Conservation (phyloP, 2,113 vertebrate species). For the Gymnorhina tibicen region DNA sequence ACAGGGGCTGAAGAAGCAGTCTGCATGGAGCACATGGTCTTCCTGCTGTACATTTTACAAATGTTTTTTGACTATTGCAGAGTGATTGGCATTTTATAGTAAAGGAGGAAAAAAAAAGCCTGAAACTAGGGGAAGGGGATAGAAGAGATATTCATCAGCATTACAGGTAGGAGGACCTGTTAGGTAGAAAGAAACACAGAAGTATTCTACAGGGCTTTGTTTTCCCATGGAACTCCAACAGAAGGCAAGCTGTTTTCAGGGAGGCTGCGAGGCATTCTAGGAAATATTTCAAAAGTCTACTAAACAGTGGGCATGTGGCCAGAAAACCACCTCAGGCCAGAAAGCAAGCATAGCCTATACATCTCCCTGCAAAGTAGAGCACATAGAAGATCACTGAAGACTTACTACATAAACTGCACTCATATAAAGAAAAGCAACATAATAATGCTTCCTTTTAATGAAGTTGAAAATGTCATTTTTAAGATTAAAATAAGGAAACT, state of each 20-base stretch:
- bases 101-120: not conserved
- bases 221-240: not conserved
- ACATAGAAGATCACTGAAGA: not conserved
- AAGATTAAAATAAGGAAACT: not conserved
- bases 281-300: not conserved
- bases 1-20: not conserved
- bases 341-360: not conserved
- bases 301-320: not conserved
- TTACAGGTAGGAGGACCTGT: not conserved
- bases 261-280: not conserved
- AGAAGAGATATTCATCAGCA: not conserved
- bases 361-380: not conserved
- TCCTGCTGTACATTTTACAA: not conserved
- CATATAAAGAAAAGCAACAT: not conserved
- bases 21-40: not conserved
- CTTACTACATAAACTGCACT: not conserved
- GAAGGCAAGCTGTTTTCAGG: not conserved
- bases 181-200: not conserved
- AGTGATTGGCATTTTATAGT: not conserved
- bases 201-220: not conserved
- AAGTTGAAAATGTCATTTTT: not conserved
- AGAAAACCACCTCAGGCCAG: not conserved
- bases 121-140: not conserved
- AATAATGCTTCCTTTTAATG: not conserved
- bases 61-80: not conserved